These are phyloP conservation scores for Rhinoptilus africanus DNA, from an alignment of 2,113 vertebrate genomes.

Conservation along the genomic window DNA sequence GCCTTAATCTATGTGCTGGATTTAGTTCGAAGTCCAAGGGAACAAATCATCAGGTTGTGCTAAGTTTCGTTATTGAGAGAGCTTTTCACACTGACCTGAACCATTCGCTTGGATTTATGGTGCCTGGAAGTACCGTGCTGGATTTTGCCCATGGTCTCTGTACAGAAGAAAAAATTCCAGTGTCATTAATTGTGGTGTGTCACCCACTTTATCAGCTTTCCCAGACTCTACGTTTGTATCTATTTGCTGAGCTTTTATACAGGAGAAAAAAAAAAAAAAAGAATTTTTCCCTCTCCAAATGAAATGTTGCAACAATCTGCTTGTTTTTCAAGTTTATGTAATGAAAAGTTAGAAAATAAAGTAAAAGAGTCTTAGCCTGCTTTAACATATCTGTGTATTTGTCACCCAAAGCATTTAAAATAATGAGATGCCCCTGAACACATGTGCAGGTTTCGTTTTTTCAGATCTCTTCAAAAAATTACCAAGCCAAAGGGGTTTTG, in stretches of 20 bases:
- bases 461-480: background rate
- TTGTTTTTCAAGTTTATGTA: background rate
- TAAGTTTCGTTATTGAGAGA: conserved; percentile 19
- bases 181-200: conserved; percentile 25
- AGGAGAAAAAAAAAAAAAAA: background rate
- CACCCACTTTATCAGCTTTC: background rate
- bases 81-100: conserved; percentile 23
- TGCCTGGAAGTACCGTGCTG: background rate
- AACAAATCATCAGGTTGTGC: conserved; percentile 3
- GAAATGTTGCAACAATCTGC: background rate
- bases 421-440: background rate
- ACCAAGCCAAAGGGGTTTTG: background rate
- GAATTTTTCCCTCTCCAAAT: background rate
- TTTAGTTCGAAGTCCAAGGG: background rate
- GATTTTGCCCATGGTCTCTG: conserved; percentile 7
- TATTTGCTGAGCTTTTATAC: background rate
- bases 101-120: conserved; percentile 21
- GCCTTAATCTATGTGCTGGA: background rate
- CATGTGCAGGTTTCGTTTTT: background rate
- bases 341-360: background rate
- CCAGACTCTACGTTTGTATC: background rate
- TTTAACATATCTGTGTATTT: background rate
- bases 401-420: background rate
- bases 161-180: background rate
- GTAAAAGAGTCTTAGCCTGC: background rate